These are phyloP conservation scores for Cyprinus carpio DNA, from an alignment of 2,113 vertebrate genomes.

Conservation along the genomic window DNA sequence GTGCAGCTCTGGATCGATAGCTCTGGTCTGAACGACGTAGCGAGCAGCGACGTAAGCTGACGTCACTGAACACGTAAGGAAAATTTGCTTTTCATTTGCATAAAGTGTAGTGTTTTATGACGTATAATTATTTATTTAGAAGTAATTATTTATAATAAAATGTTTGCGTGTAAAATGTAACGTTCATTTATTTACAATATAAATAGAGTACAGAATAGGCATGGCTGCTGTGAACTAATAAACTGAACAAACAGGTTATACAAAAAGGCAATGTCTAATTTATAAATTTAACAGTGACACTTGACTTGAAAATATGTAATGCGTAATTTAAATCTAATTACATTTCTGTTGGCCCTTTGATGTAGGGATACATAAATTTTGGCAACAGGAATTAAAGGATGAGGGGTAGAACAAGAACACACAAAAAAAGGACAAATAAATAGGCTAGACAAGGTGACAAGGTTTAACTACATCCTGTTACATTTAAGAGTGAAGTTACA, in stretches of 20 bases:
- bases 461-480: neutral
- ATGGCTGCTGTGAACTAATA: neutral
- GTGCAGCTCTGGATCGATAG: neutral
- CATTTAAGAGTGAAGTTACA: slow-evolving; percentile 31
- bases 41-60: neutral
- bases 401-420: neutral
- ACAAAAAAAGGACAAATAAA: slow-evolving; percentile 9
- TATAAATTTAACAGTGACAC: too few species aligned
- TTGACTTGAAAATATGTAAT: neutral
- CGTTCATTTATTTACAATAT: slow-evolving; percentile 35
- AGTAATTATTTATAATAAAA: neutral
- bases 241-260: neutral
- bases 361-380: neutral
- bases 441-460: neutral
- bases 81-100: too few species aligned
- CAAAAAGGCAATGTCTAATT: neutral
- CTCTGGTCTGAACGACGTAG: neutral
- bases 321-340: neutral
- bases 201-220: slow-evolving; percentile 12
- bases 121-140: too few species aligned
- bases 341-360: neutral
- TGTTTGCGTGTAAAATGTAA: neutral
- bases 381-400: neutral
- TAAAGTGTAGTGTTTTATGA: too few species aligned
- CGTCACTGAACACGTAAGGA: neutral